Base-by-base conservation (phyloP, 1,140 invertebrate species). In the Heliothis virescens region DNA sequence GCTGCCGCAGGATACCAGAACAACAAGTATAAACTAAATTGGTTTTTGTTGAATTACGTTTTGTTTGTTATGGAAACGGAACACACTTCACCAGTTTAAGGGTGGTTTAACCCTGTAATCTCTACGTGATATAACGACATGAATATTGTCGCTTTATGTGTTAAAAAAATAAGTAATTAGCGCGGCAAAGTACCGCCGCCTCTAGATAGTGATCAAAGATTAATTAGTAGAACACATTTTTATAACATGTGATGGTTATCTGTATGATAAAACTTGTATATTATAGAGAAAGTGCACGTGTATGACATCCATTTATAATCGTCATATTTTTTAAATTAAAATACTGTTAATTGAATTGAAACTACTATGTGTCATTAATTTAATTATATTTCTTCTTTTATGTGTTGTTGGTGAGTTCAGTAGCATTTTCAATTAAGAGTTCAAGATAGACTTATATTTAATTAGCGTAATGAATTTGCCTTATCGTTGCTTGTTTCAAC, bases 151-250 rank as follows among this genome's bases (percentile, higher is more conserved):
- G 34, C n/a, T 41, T 63, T 41, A 41, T 63, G 5, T 59, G 21
- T 59, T 59, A 59, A 18, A 26, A 59, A 63, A 62, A 62, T 9
- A n/a, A 34, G 60, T 63, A 4, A 63, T 63, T 63, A 63, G 60
- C 34, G 13, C 34, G 10, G 34, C 34, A 63, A n/a, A 9, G 12
- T 34, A 41, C 60, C 60, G 29, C 29, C 15, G 29, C 29, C 1
- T 15, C 1, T 63, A 63, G 60, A 63, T 63, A 63, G 13, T n/a
- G n/a, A 63, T 63, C 60, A n/a, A 3, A 41, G 60, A 63, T 63
- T 63, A 63, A 63, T 63, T 63, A 41, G n/a, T n/a, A n/a, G 34
- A 63, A 63, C 60, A 63, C 15, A 12, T 34, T 62, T 63, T 63
- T 63, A 41, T 63, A 63, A 41, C 10, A 59, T 26, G 10, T 15